Conservation (phyloP, 2,113 vertebrate genomes). For the Blennius ocellaris region DNA sequence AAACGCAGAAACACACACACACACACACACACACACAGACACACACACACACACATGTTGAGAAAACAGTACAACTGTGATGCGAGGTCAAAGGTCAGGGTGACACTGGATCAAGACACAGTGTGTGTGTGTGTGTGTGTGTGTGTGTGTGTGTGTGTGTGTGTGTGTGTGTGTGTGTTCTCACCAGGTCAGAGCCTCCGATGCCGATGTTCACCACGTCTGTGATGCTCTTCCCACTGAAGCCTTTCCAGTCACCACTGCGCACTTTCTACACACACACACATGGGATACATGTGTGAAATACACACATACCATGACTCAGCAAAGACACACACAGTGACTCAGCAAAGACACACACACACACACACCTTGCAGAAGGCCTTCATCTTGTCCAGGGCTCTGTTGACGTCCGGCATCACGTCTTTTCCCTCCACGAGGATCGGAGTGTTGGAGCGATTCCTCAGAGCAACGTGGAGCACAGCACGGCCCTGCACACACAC, state of each 20-base stretch:
- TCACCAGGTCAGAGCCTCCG: constrained; percentile 97
- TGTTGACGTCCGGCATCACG: constrained; percentile 95
- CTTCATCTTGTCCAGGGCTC: constrained; percentile 96
- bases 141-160: no score
- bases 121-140: fast-evolving
- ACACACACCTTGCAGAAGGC: constrained; percentile 85
- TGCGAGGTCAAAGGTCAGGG: no score
- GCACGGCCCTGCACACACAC: constrained; percentile 86
- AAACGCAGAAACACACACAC: no score
- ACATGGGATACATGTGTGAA: background rate
- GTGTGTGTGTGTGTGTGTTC: background rate
- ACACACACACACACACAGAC: no score
- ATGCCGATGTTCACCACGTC: constrained; percentile 97
- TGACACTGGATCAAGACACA: no score
- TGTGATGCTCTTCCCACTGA: constrained; percentile 91
- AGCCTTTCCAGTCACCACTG: constrained; percentile 95
- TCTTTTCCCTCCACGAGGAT: constrained; percentile 90
- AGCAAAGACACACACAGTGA: background rate
- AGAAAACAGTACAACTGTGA: no score
- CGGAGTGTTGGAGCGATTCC: constrained; percentile 91
- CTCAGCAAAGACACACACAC: background rate
- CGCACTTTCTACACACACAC: constrained; percentile 86
- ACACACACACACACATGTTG: no score
- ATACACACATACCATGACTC: no score
- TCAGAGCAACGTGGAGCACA: constrained; percentile 92